These are phyloP conservation scores for Caenorhabditis sinica DNA, from an alignment of 2,888 invertebrate species.

Conservation along the genomic window DNA sequence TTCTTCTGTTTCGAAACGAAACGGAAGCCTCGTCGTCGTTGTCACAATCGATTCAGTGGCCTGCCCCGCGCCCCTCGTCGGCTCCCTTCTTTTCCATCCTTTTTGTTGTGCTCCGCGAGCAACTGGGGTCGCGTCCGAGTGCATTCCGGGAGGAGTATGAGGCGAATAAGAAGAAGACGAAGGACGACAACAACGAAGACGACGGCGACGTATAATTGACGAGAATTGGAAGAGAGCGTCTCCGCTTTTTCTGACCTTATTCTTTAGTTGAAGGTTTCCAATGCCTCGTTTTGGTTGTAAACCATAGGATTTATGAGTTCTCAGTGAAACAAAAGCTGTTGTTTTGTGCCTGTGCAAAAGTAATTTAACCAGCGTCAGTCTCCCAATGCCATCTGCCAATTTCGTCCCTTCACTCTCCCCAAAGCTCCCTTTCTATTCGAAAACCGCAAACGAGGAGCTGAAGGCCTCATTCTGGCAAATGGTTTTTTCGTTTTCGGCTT, in stretches of 20 bases:
- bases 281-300: constrained; percentile 28
- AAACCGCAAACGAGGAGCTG: constrained; percentile 45
- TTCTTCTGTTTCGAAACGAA: constrained; percentile 33
- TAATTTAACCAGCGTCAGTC: constrained; percentile 44
- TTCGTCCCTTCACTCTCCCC: constrained; percentile 31
- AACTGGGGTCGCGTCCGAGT: constrained; percentile 49
- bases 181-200: constrained; percentile 31
- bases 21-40: constrained; percentile 15
- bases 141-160: constrained; percentile 38
- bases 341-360: constrained; percentile 31
- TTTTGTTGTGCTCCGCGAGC: constrained; percentile 48
- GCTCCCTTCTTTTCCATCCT: constrained; percentile 27
- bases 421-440: constrained; percentile 21
- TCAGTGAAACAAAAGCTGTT: background rate
- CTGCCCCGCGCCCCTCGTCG: constrained; percentile 21
- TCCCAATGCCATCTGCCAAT: constrained; percentile 56
- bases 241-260: constrained; percentile 28
- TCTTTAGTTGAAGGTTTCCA: constrained; percentile 18
- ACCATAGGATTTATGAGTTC: constrained; percentile 26
- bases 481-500: constrained; percentile 10
- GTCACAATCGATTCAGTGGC: constrained; percentile 48
- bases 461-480: constrained; percentile 9
- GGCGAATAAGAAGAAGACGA: constrained; percentile 13
- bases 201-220: constrained; percentile 59
- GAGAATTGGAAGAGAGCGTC: constrained; percentile 50